A percentile compares a stretch with the other conserved stretches of the same genome.
These are phyloP conservation scores for Athene noctua DNA, from an alignment of 2,113 vertebrate species.

Conservation along the genomic window DNA sequence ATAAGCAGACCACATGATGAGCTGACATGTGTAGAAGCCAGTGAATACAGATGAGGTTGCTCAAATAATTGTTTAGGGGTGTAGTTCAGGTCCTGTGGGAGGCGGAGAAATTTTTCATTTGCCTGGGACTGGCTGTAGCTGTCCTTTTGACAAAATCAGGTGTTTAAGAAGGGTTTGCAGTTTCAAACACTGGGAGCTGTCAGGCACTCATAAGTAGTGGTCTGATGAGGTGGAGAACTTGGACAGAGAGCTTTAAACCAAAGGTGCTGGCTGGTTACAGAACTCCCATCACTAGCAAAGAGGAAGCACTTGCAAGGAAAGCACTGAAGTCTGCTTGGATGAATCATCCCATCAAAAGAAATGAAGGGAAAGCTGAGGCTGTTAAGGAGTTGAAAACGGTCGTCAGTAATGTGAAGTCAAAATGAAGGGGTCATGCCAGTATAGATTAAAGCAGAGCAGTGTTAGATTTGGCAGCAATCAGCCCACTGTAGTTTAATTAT, in stretches of 20 bases:
- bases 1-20: neutral
- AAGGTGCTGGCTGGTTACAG: neutral
- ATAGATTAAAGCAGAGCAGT: neutral
- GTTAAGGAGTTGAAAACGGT: neutral
- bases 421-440: neutral
- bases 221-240: neutral
- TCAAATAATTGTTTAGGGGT: neutral
- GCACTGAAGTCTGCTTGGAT: neutral
- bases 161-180: neutral
- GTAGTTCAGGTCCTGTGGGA: neutral
- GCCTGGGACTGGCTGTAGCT: neutral
- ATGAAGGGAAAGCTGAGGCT: neutral
- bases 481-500: neutral
- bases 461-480: neutral
- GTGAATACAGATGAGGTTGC: neutral
- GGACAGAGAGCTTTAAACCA: neutral
- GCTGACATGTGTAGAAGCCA: neutral
- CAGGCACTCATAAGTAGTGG: neutral
- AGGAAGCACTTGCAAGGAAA: neutral
- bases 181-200: neutral
- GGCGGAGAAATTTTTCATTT: neutral
- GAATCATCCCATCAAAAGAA: neutral
- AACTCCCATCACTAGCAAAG: neutral
- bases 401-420: neutral
- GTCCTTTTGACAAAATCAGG: neutral